Percentiles rank a stretch among this genome's conserved stretches.
phyloP scores from a whole-genome alignment of 2,113 vertebrate genomes.

The Emydocephalus ijimae region DNA sequence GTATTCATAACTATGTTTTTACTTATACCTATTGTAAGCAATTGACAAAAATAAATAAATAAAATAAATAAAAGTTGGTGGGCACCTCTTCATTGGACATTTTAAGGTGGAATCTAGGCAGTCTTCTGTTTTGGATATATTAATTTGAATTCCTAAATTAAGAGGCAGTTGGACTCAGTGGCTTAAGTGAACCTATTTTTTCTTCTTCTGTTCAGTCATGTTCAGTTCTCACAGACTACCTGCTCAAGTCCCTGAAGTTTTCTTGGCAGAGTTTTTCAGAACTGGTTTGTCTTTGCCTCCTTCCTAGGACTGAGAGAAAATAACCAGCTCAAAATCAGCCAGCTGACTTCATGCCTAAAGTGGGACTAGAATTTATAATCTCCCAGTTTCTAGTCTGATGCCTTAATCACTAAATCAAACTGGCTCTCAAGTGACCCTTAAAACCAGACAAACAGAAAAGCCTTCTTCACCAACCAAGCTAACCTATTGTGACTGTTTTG shows the following conservation, averaged over 20 bases:
- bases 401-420: background rate
- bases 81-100: background rate
- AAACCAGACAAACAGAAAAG: background rate
- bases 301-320: background rate
- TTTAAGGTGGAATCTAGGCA: background rate
- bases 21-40: no score
- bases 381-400: background rate
- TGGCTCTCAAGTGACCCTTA: background rate
- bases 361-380: background rate
- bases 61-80: no score
- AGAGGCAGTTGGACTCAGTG: background rate
- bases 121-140: background rate
- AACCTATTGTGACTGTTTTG: background rate
- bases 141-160: background rate
- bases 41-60: no score
- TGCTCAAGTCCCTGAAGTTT: background rate
- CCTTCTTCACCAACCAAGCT: background rate
- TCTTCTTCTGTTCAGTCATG: background rate
- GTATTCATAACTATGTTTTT: no score
- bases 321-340: background rate
- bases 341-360: background rate
- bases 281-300: background rate
- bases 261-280: background rate
- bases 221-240: background rate
- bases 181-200: background rate